Percentiles rank a stretch among this genome's conserved stretches.
Evolutionary conservation across 37 sponge, comb jelly and placozoan genomes (phyloP).

Genomic region (Hexactinellida sp.): DNA sequence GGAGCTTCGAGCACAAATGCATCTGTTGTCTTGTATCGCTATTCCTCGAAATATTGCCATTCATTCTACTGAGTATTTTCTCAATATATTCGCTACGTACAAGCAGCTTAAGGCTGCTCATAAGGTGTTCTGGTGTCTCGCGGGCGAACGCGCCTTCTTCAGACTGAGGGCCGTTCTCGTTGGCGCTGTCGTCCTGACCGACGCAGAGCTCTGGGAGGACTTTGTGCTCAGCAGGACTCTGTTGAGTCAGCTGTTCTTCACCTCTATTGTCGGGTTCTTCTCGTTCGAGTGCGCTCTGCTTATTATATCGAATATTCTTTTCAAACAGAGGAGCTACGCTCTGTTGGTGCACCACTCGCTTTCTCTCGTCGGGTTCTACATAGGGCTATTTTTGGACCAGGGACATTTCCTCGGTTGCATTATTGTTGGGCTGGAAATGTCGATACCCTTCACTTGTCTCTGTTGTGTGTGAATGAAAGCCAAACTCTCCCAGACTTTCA

Average conservation of each 20-base stretch:
- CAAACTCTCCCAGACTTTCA: not conserved
- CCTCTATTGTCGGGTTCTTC: conserved; percentile 18
- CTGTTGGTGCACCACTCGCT: not conserved
- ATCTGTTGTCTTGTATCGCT: not conserved
- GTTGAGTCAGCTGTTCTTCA: not conserved
- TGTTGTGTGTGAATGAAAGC: conserved; percentile 23
- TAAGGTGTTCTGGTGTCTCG: conserved; percentile 23
- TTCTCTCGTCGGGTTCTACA: not conserved
- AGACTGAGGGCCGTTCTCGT: not conserved
- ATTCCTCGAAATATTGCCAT: not conserved
- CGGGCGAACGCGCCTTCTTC: conserved; percentile 6
- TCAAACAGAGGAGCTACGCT: not conserved
- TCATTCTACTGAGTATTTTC: not conserved
- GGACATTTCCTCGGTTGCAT: conserved; percentile 11
- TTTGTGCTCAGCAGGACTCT: conserved; percentile 5
- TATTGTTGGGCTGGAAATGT: conserved; percentile 10
- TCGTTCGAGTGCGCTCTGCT: conserved; percentile 18
- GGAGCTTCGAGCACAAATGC: not conserved
- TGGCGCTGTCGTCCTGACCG: not conserved
- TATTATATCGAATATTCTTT: not conserved
- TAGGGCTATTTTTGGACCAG: not conserved
- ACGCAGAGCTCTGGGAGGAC: conserved; percentile 13
- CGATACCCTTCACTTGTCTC: conserved; percentile 19
- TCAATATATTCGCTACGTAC: not conserved
- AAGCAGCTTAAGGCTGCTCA: not conserved